Evolutionary conservation across 2,113 vertebrate species (phyloP).

Genomic region (Indri indri): DNA sequence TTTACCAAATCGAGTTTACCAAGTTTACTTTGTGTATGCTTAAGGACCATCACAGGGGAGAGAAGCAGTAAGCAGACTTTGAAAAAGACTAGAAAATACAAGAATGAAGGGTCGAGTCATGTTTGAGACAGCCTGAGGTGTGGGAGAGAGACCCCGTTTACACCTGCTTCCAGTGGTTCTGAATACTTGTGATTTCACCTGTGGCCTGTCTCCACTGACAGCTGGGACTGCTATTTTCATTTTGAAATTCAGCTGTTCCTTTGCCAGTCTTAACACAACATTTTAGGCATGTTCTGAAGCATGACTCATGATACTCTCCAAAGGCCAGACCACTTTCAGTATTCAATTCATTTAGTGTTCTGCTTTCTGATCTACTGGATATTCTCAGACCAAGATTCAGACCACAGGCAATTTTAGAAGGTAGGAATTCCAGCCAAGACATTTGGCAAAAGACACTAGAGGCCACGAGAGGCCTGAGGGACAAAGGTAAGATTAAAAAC

Average conservation of each 20-base stretch:
- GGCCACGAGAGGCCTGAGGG: not conserved
- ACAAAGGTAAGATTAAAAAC: conserved; percentile 4
- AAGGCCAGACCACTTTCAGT: conserved; percentile 15
- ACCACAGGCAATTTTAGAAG: conserved; percentile 25
- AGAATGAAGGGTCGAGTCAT: not conserved
- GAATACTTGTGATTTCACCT: not conserved
- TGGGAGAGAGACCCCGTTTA: not conserved
- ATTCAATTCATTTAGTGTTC: not conserved
- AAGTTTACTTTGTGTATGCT: not conserved
- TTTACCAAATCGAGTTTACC: not conserved
- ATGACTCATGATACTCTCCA: conserved; percentile 44
- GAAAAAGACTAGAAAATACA: not conserved
- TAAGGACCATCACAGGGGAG: not conserved
- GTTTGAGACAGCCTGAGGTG: not conserved
- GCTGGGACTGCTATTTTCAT: conserved; percentile 63
- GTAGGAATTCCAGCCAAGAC: conserved; percentile 24
- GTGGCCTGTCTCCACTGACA: not conserved
- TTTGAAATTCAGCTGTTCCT: conserved; percentile 60
- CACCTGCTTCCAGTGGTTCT: not conserved
- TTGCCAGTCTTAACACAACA: conserved; percentile 3
- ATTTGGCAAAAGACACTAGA: conserved; percentile 5
- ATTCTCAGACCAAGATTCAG: not conserved
- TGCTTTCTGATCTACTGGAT: not conserved
- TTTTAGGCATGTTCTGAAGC: conserved; percentile 43
- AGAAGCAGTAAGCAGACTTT: not conserved